These are phyloP conservation scores for Cyprinodon diabolis DNA, from an alignment of 2,797 vertebrate genomes.

Conservation along the genomic window DNA sequence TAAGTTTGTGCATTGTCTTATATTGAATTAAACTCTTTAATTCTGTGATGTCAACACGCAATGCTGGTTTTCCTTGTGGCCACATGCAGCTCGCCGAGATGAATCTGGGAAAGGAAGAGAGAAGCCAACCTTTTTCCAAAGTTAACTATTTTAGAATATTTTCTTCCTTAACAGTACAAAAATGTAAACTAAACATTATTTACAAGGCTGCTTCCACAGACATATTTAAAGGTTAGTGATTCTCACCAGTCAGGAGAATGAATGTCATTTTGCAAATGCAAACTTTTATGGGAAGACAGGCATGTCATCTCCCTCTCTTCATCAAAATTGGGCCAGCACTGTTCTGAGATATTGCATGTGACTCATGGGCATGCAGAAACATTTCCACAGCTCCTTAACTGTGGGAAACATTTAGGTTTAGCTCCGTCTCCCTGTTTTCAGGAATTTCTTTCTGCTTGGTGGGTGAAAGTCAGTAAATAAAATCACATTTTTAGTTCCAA, in stretches of 20 bases:
- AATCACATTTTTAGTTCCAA: constrained; percentile 1
- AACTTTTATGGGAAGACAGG: constrained; percentile 29
- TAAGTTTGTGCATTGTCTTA: too few species aligned
- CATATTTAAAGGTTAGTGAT: constrained; percentile 24
- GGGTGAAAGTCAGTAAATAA: constrained; percentile 21
- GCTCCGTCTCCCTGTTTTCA: constrained; percentile 36
- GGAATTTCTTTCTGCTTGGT: constrained; percentile 33
- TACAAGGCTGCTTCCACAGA: constrained; percentile 20
- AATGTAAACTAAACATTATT: neutral
- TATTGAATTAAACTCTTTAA: too few species aligned
- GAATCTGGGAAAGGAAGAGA: too few species aligned
- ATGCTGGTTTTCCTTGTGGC: too few species aligned
- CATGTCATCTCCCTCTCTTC: constrained; percentile 39
- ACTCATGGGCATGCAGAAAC: constrained; percentile 34
- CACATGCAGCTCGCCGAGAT: too few species aligned
- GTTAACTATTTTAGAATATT: too few species aligned
- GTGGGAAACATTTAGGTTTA: constrained; percentile 25
- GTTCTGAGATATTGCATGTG: constrained; percentile 39
- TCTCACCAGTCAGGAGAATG: constrained; percentile 37
- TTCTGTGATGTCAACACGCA: too few species aligned
- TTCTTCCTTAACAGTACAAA: too few species aligned
- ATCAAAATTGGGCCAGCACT: constrained; percentile 46
- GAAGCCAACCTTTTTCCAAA: too few species aligned
- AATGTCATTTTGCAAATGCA: constrained; percentile 47
- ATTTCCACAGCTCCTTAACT: constrained; percentile 31